Base-by-base conservation (phyloP, 1,140 invertebrate genomes). In the Acromyrmex heyeri region DNA sequence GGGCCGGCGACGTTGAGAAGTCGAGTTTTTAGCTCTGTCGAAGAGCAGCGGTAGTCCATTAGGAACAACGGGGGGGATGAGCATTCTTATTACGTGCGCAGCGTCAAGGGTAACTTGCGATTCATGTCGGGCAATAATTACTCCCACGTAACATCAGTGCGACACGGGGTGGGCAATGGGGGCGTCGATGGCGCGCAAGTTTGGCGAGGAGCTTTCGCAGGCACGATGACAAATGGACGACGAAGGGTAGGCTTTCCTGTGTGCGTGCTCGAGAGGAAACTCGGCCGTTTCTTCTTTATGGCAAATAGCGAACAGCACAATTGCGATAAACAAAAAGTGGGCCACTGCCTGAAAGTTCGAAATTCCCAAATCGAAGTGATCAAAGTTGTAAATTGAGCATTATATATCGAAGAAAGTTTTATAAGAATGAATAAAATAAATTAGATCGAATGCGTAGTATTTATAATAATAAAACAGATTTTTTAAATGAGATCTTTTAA, bases 151-250 rank as follows among this genome's bases (percentile, higher is more conserved):
- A 89, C 83, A 90, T 88, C 87, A 69, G 76, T 79, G 86, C 69
- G 61, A 57, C 14, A 14, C 21, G 27, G 5, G 18, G 24, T n/a
- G 27, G 34, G 18, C 24, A 16, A 50, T 0, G 48, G 30, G 48
- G 30, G 55, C 24, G 38, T 38, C 59, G 75, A 75, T 86, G 76
- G 85, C 79, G 72, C 62, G 59, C 86, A 67, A 57, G 55, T 65
- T 86, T 62, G 83, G 55, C 34, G 88, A 78, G 86, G 83, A 88
- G 59, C 61, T 55, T 76, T 77, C 67, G 79, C 67, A 59, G 69
- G 21, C 30, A 61, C 77, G 89, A 91, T 91, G 91, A 92, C 87
- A 91, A 91, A 92, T 92, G 87, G 70, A 90, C 86, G 86, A 89
- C 87, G 86, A 88, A 90, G 86, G 87, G 86, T 73, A 73, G 65